Evolutionary conservation across 2,888 invertebrate genomes (phyloP), one percentile per base, ranked within the genome.

Genomic region (Hyposoter dolosus): DNA sequence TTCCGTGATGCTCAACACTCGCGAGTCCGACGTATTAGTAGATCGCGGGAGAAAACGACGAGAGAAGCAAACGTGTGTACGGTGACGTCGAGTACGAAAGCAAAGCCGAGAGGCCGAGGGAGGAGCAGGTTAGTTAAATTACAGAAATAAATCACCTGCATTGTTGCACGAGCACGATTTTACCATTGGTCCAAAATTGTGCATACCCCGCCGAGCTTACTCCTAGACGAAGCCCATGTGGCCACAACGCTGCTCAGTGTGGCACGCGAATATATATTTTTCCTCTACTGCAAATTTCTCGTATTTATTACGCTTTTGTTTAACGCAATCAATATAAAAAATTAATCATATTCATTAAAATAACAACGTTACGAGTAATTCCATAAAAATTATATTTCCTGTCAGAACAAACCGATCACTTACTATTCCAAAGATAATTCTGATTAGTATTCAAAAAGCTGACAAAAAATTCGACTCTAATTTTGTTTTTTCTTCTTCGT

Each of bases 141-240:
- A 88, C 90, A 86, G 88, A 88, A 90, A 91, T 91, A 91, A 91
- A 91, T 91, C 91, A 91, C 88, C 80, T 78, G 71, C 80, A 90
- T 90, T 91, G 91, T 91, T 89, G 88, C 82, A 85, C 78, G 84
- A 65, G 86, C 88, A 82, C 84, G 88, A 86, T 89, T 90, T 89
- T 87, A 88, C 87, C 85, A 83, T 89, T 88, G 81, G 80, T 75
- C 85, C 85, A 84, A 83, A 89, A 88, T 84, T 87, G 85, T 71
- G 71, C 56, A 40, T 32, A 23, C 23, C 50, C 12, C 15, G 15
- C 40, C 71, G 40, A 56, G 43, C 65, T 56, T 10, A 9, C 50
- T 23, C 71, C 28, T 28, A 23, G 43, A 68, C 28, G 28, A 7
- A n/a, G 19, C 17, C 47, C 53, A 28, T 40, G 9, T 0, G 56